These are phyloP conservation scores for Phyllotis vaccarum DNA, from an alignment of 2,797 vertebrate genomes.

Conservation along the genomic window DNA sequence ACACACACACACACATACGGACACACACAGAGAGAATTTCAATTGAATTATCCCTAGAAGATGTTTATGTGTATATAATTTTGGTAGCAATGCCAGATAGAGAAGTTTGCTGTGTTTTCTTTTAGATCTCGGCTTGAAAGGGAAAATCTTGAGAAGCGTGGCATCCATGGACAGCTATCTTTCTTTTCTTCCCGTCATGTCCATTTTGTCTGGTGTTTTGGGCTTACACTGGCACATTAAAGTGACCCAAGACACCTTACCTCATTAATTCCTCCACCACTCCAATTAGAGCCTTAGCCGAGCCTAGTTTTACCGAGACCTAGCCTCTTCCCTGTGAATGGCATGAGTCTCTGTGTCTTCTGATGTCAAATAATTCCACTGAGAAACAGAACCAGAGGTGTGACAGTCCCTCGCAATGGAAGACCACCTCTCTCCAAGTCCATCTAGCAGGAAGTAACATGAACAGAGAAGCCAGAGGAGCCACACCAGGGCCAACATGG, in stretches of 20 bases:
- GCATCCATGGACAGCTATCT: neutral
- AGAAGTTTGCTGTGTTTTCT: constrained; percentile 37
- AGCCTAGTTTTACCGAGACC: neutral
- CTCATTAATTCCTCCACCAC: neutral
- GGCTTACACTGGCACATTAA: neutral
- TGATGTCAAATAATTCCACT: neutral
- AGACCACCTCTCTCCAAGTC: neutral
- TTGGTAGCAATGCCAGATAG: neutral
- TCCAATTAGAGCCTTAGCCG: neutral
- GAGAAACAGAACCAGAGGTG: neutral
- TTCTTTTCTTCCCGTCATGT: neutral
- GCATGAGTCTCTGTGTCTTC: neutral
- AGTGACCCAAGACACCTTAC: neutral
- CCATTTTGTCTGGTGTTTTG: neutral
- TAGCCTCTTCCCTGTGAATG: neutral
- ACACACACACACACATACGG: neutral
- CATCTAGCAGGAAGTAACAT: neutral
- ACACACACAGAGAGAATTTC: neutral
- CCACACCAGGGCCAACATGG: neutral
- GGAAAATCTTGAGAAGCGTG: neutral
- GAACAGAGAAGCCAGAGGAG: neutral
- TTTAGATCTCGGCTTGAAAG: constrained; percentile 38
- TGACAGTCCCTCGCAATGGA: neutral
- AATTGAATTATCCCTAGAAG: neutral
- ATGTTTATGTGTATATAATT: neutral